Evolutionary conservation across 2,888 invertebrate genomes (phyloP), one percentile per base, ranked within the genome.

Genomic region (Thecophora atra): DNA sequence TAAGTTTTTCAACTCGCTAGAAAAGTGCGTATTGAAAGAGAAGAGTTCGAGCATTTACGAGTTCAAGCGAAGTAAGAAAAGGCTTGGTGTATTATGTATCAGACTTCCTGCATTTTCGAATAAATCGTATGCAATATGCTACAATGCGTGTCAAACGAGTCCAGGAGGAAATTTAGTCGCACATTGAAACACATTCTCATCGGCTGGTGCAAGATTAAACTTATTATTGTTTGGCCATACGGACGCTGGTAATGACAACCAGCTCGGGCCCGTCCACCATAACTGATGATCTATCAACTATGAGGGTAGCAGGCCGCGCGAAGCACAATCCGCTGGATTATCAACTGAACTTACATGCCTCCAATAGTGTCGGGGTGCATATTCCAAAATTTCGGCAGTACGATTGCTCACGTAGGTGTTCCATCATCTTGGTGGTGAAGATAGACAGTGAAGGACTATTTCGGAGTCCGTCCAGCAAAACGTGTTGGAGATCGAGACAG

Each of bases 381-480:
- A n/a, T n/a, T 76, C 73, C 11, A 76, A 69, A 47, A 76, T 74
- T 24, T 72, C 70, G 8, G 76, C 75, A 11, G 72, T 76, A 1
- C 75, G 37, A 28, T 77, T 77, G 54, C 73, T 72, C 0, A 76
- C 72, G 44, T 74, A 76, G 7, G 75, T 73, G 19, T 68, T 71
- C 76, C 75, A 76, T 15, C 70, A 74, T 21, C 74, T 52, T 0
- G 74, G 76, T 6, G 74, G 75, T 44, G 67, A 69, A 0, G 73
- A 72, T 1, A 82, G 64, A 81, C 82, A 83, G 44, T 75, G 73
- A 0, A 82, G 68, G 2, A 79, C 79, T 11, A 82, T 79, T 19
- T 76, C 78, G 0, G 81, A 83, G 70, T 84, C 82, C 3, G 79
- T 76, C 76, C 74, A 77, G 28, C 73, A 73, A 15, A 62, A 56